These are phyloP conservation scores for Bombus ignitus DNA, from an alignment of 1,140 invertebrate genomes.

Conservation along the genomic window DNA sequence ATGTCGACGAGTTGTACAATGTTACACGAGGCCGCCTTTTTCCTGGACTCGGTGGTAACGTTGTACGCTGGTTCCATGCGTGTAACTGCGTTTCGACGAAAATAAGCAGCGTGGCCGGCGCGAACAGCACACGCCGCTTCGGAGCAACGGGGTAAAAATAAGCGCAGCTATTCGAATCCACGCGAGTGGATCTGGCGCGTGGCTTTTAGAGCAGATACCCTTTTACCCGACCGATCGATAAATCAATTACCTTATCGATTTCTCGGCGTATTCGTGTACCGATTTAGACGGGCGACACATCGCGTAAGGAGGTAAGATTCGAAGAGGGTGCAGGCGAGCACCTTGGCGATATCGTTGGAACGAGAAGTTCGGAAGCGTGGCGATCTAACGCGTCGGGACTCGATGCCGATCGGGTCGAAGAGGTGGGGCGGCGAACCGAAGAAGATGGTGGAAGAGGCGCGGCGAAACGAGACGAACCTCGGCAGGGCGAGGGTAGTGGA, in stretches of 20 bases:
- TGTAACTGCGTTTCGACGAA: constrained; percentile 13
- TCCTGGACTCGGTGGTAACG: neutral
- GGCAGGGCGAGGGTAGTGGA: neutral
- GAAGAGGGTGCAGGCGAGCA: neutral
- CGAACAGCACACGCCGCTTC: neutral
- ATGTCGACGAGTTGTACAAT: constrained; percentile 52
- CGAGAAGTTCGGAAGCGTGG: constrained; percentile 2
- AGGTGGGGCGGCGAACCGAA: constrained; percentile 9
- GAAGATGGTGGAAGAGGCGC: constrained; percentile 27
- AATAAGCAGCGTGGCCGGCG: constrained; percentile 10
- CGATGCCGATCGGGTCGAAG: constrained; percentile 24
- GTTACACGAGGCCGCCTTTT: constrained; percentile 37
- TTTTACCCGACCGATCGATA: constrained; percentile 14
- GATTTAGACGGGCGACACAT: neutral
- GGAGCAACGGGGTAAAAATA: constrained; percentile 42
- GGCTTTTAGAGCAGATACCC: constrained; percentile 53
- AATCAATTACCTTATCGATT: constrained; percentile 45
- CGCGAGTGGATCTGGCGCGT: constrained; percentile 40
- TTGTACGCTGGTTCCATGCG: neutral
- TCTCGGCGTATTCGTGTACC: neutral
- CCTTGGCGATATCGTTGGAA: neutral
- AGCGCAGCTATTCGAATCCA: neutral
- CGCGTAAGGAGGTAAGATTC: neutral
- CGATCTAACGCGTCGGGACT: constrained; percentile 5
- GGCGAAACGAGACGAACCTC: neutral